Evolutionary conservation across 2,113 vertebrate genomes (phyloP).

Genomic region (Gadus chalcogrammus): DNA sequence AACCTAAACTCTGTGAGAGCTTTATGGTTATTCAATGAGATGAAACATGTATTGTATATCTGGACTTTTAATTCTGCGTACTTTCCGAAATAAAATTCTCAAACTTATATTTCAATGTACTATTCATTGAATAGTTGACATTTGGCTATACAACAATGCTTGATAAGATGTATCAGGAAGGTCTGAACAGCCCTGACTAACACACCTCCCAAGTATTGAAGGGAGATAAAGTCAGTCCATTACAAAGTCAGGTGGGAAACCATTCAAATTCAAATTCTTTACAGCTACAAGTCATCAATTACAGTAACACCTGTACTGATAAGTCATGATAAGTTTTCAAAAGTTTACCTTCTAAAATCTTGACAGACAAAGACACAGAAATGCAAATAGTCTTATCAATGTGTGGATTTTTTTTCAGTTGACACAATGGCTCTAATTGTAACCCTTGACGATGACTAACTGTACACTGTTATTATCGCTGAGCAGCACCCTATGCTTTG

Average conservation of each 20-base stretch:
- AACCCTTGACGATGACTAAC: slow-evolving; percentile 40
- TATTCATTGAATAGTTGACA: slow-evolving; percentile 40
- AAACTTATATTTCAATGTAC: background rate
- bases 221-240: slow-evolving; percentile 53
- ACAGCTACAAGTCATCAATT: slow-evolving; percentile 25
- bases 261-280: slow-evolving; percentile 23
- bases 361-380: slow-evolving; percentile 1
- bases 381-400: background rate
- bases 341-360: slow-evolving; percentile 35
- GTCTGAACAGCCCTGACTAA: slow-evolving; percentile 40
- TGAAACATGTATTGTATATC: slow-evolving; percentile 25
- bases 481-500: too few species aligned
- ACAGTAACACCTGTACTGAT: slow-evolving; percentile 45
- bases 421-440: slow-evolving; percentile 31
- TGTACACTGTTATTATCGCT: too few species aligned
- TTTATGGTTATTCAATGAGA: slow-evolving; percentile 44
- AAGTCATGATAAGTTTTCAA: slow-evolving; percentile 9
- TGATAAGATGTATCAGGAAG: slow-evolving; percentile 5
- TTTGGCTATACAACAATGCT: slow-evolving; percentile 23
- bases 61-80: slow-evolving; percentile 5
- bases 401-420: slow-evolving; percentile 7
- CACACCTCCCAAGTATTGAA: slow-evolving; percentile 46
- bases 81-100: slow-evolving; percentile 2
- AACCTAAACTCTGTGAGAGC: slow-evolving; percentile 49
- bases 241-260: slow-evolving; percentile 52